Evolutionary conservation across 2,113 vertebrate genomes (phyloP), one percentile per base, ranked within the genome.

Genomic region (Bos taurus): DNA sequence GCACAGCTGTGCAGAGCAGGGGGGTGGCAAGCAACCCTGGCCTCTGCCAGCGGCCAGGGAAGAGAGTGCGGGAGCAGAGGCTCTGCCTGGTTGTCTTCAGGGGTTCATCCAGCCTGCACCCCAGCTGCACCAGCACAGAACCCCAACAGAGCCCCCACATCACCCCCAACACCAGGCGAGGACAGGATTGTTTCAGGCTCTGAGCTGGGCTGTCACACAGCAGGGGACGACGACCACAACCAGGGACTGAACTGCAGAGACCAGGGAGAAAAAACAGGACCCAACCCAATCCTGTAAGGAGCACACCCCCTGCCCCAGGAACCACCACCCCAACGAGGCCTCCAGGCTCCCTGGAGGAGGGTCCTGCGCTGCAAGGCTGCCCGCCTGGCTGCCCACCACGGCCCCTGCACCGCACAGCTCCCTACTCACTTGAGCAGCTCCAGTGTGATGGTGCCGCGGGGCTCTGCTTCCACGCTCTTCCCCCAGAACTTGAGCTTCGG

Each of bases 401-500:
- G 40, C 23, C 71, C 6, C 71, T 26, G 71, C 26, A 16, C 77
- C 14, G 0, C 77, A 30, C 8, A 74, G 67, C 19, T 74, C 67
- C 78, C 33, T 36, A 99, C 99, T 99, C 98, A 99, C 99, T 99
- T 99, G 78, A 99, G 98, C 80, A 99, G 98, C 98, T 99, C 99
- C 98, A 99, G 98, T 0, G 99, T 99, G 99, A 99, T 99, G 95
- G 99, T 99, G 98, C 99, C 99, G 89, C 99, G 99, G 40, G 99
- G 99, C 97, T 99, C 99, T 0, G 99, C 99, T 98, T 99, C 99
- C 97, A 99, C 99, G 16, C 99, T 99, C 98, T 99, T 99, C 3
- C 99, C 99, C 99, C 99, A 99, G 98, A 99, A 99, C 97, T 99
- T 99, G 60, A 99, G 99, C 98, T 99, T 99, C 23, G 99, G 99